Evolutionary conservation across 2,797 vertebrate species (phyloP), one percentile per base, ranked within the genome.

Genomic region (Hoplostethus atlanticus): DNA sequence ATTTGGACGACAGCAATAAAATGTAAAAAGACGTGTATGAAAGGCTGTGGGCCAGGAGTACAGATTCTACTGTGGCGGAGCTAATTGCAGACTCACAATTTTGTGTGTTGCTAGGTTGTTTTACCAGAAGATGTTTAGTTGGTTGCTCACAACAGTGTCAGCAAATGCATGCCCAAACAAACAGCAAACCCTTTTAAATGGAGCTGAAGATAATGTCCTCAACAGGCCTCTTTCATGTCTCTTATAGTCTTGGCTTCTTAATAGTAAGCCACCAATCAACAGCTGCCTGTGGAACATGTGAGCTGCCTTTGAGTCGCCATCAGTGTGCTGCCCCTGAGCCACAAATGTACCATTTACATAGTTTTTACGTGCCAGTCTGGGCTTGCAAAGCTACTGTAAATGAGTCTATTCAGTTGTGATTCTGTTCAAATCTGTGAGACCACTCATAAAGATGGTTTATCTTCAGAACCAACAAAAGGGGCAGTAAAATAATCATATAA

Each of bases 391-490:
- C 51, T 53, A 17, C 58, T 68, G 59, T 68, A 68, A 73, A 83
- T 79, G 58, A 63, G 62, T 55, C 42, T 48, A 56, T 47, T 75
- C 2, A 10, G 57, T 71, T 84, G 76, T 84, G 72, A 77, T 68
- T 64, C 67, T 48, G 51, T 21, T 44, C 38, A 59, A 44, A 40
- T 44, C 31, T n/a, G 56, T 58, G 15, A 68, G 65, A n/a, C 30
- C 36, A 60, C 57, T 36, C 71, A 51, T 71, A 52, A 75, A 84
- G 40, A 60, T 68, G 36, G 84, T 79, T 80, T 72, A 73, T 86
- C 5, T 46, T 62, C 44, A 12, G 63, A 30, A 36, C 50, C 46
- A 25, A n/a, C 60, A 56, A 67, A 71, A 69, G 12, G 38, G 47
- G 64, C 58, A 57, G 61, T 84, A 69, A 78, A 65, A 79, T 81